Evolutionary conservation across 2,888 invertebrate genomes (phyloP), one percentile per base, ranked within the genome.

Genomic region (Drosophila kanekoi): DNA sequence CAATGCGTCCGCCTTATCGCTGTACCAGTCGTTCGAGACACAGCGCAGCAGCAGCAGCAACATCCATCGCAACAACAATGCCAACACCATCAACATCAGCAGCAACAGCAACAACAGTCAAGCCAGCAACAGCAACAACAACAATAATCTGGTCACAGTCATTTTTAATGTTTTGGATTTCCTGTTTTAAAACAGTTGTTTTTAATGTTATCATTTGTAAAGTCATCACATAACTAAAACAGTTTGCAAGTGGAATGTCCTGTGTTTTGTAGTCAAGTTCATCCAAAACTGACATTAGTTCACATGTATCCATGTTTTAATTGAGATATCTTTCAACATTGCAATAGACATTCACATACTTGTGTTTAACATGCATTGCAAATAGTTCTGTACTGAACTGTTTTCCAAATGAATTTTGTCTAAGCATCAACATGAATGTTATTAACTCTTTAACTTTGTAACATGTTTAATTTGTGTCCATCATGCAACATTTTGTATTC

Each of bases 81-180:
- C 35, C 48, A 49, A 18, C 35, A 74, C 10, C 43, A 49, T 20
- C 45, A 56, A 75, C 80, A 84, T 72, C 72, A 78, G 67, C 74
- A 77, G 62, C 71, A 77, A 63, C 68, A 80, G 49, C 77, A 82
- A 77, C 79, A 81, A 67, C 72, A 72, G 65, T 65, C 77, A 71
- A 58, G 77, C 61, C 58, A 87, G 61, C 74, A 78, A 74, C 70
- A 84, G 68, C 81, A 87, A 70, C 76, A 85, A 68, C 78, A 83
- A 79, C 72, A 90, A 76, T 59, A 89, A 87, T 79, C 88, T 92
- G 82, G 90, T 91, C 84, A 92, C 91, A 70, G 89, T 92, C 77
- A 89, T 92, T 83, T 92, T 92, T 81, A 92, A 92, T 89, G 90
- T 92, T 78, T 90, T 92, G 79, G 92, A 92, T 76, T 92, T 92